phyloP scores from a whole-genome alignment of 2,797 vertebrate species.

The Intellagama lesueurii region DNA sequence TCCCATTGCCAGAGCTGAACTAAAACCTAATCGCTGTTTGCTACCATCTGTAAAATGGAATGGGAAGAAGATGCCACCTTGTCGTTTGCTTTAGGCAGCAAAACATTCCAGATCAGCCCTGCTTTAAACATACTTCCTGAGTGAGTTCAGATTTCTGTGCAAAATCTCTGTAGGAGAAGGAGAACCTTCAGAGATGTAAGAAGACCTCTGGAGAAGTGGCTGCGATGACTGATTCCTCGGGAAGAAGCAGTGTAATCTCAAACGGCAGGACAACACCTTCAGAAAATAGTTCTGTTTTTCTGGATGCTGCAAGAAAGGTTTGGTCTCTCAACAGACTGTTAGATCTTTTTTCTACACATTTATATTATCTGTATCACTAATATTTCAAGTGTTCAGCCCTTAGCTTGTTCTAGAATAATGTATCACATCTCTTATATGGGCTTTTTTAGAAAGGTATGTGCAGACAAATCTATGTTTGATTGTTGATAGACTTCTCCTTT shows the following conservation, averaged over 20 bases:
- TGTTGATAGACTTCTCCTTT: slow-evolving; percentile 15
- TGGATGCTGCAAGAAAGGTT: slow-evolving; percentile 58
- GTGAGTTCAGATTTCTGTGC: slow-evolving; percentile 11
- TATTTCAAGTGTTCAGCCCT: not conserved
- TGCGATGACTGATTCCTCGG: slow-evolving; percentile 8
- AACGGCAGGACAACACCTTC: slow-evolving; percentile 38
- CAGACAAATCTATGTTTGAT: not conserved
- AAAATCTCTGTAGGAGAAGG: slow-evolving; percentile 44
- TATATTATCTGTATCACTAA: not conserved
- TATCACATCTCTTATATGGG: not conserved
- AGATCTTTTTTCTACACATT: not conserved
- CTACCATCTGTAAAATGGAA: not conserved
- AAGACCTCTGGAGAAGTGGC: slow-evolving; percentile 30
- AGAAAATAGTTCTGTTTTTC: slow-evolving; percentile 19
- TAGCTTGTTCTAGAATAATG: not conserved
- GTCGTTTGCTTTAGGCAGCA: not conserved
- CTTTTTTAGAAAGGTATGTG: slow-evolving; percentile 15
- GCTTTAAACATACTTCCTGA: not conserved
- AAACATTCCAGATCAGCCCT: not conserved
- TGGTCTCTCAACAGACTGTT: not conserved
- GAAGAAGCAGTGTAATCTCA: slow-evolving; percentile 32
- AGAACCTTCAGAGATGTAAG: slow-evolving; percentile 19
- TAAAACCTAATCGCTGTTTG: not conserved
- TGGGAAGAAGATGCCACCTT: not conserved
- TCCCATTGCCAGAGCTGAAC: not conserved